Conservation (phyloP, 2,888 invertebrate species). For the Lithosia quadra region DNA sequence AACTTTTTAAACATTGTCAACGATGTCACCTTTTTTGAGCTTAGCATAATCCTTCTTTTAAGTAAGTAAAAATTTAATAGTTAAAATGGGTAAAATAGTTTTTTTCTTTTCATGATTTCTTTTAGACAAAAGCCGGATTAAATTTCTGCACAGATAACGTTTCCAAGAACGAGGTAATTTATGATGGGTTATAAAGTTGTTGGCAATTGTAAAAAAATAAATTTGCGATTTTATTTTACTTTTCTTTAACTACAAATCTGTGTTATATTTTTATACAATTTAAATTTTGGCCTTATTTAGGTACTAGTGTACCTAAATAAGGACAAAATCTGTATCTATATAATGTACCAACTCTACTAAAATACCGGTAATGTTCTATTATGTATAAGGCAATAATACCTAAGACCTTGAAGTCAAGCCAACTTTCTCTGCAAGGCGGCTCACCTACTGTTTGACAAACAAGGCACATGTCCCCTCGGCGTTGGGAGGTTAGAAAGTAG, state of each 20-base stretch:
- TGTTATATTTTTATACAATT: not conserved
- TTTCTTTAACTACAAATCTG: too few relatives aligned
- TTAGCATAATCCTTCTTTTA: slow-evolving; percentile 12
- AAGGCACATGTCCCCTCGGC: too few relatives aligned
- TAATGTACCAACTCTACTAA: too few relatives aligned
- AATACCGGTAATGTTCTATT: too few relatives aligned
- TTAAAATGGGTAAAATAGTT: slow-evolving; percentile 32
- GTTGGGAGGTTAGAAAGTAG: too few relatives aligned
- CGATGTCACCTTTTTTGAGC: not conserved
- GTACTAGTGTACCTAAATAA: too few relatives aligned
- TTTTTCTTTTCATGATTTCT: slow-evolving; percentile 15
- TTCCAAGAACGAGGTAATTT: not conserved
- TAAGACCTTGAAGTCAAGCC: too few relatives aligned
- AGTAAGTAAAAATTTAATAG: slow-evolving; percentile 12
- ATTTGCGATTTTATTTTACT: not conserved
- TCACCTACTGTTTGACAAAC: too few relatives aligned
- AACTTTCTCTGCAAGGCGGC: too few relatives aligned
- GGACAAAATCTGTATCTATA: too few relatives aligned
- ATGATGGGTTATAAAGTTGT: not conserved
- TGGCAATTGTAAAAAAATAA: not conserved
- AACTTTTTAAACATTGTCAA: slow-evolving; percentile 12
- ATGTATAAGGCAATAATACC: too few relatives aligned
- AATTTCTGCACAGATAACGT: slow-evolving; percentile 13
- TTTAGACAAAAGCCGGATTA: slow-evolving; percentile 39
- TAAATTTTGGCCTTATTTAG: too few relatives aligned